Base-by-base conservation (phyloP, 1,140 invertebrate genomes). In the Drosophila paulistorum region DNA sequence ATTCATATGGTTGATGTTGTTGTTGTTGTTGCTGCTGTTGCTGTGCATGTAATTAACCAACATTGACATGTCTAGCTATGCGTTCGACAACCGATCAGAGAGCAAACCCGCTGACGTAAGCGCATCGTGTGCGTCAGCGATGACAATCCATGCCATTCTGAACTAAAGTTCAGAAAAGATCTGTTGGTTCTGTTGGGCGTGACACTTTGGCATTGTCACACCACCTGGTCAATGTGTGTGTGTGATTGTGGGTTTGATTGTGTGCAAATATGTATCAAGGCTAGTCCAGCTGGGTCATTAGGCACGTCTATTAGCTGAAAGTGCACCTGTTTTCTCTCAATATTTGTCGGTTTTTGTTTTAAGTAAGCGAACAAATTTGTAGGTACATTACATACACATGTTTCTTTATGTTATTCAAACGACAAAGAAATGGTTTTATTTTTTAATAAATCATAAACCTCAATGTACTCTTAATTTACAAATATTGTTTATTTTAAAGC, bases 1-100 rank as follows among this genome's bases (percentile, higher is more conserved):
- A 58, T 58, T 55, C 54, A 35, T 26, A 62, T 37, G 20, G 20
- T 23, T 23, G 20, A 23, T 74, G 74, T 51, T 77, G 69, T 37
- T 68, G 69, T 37, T 68, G 48, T 35, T 68, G 68, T 10, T 48
- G 48, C 17, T 74, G 59, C 23, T 54, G 39, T 1, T 74, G 55
- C 23, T 76, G 51, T 71, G 78, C 84, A 87, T 87, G 80, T 78
- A 89, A 87, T 87, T 87, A 87, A 89, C 58, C 77, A 83, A 30
- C 84, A 84, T 80, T 89, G 84, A 87, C 84, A 89, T 84, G 80
- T 87, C 83, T 78, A 80, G 83, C 66, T 82, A 78, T 65, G 82
- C 79, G 74, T 79, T 83, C 67, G 79, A 77, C 77, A 74, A 81
- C 14, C 57, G 45, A 23, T 51, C 45, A 51, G 45, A 51, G 45